Percentiles rank a stretch among this genome's conserved stretches.
Evolutionary conservation across 1,140 invertebrate genomes (phyloP).

Genomic region (Drosophila leontia): DNA sequence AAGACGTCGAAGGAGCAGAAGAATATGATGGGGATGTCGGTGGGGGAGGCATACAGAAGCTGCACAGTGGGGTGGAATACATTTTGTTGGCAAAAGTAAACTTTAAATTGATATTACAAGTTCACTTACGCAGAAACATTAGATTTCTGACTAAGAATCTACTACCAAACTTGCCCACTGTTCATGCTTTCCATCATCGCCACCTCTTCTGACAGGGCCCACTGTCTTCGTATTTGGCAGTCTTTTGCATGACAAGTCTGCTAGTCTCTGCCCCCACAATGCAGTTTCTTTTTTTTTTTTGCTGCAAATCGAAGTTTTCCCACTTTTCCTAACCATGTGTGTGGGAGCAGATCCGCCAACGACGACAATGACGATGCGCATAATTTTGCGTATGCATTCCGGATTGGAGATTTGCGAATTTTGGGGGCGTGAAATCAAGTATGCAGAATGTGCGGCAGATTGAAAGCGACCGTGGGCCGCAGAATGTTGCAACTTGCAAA

Average conservation of each 20-base stretch:
- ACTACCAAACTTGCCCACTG: conserved; percentile 12
- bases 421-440: conserved; percentile 76
- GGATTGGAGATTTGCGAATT: conserved; percentile 42
- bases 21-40: conserved; percentile 1
- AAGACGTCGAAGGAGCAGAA: conserved; percentile 29
- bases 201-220: neutral
- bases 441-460: conserved; percentile 70
- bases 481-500: conserved; percentile 8
- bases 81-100: neutral
- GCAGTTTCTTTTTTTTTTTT: conserved; percentile 26
- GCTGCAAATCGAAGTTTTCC: conserved; percentile 51
- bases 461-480: conserved; percentile 42
- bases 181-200: conserved; percentile 7
- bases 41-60: conserved; percentile 2
- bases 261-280: conserved; percentile 37
- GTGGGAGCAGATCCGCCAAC: conserved; percentile 54
- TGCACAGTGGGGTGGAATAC: conserved; percentile 13
- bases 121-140: too few species aligned
- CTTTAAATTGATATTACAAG: neutral
- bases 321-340: conserved; percentile 59
- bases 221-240: conserved; percentile 57
- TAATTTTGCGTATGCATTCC: conserved; percentile 79
- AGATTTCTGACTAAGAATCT: neutral
- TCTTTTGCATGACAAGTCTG: conserved; percentile 43
- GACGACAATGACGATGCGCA: conserved; percentile 69